A percentile compares a stretch with the other conserved stretches of the same genome.
Conservation (phyloP, 2,113 vertebrate species). For the Periophthalmus modestus region DNA sequence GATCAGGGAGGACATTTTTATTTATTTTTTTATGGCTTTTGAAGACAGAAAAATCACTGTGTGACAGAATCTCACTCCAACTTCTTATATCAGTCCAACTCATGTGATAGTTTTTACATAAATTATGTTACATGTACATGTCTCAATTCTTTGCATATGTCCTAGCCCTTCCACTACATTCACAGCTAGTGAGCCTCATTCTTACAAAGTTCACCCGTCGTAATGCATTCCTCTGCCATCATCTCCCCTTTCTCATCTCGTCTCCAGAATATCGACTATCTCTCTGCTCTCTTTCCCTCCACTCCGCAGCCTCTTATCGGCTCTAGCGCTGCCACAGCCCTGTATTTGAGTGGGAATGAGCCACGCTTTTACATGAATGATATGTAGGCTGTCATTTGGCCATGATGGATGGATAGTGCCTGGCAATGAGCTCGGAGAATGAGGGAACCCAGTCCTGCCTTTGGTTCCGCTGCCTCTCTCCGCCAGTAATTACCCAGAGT, state of each 20-base stretch:
- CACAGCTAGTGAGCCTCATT: not conserved
- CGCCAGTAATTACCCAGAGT: slow-evolving; percentile 49
- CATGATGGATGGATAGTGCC: slow-evolving; percentile 49
- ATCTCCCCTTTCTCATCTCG: not conserved
- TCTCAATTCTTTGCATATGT: not conserved
- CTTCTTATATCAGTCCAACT: no score
- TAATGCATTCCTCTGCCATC: not conserved
- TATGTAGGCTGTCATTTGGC: slow-evolving; percentile 38
- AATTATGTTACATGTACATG: no score
- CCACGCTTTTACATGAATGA: slow-evolving; percentile 14
- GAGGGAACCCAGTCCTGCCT: slow-evolving; percentile 32
- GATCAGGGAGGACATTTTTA: no score
- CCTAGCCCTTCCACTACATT: not conserved
- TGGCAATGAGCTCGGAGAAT: slow-evolving; percentile 20
- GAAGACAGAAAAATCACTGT: no score
- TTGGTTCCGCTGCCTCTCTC: slow-evolving; percentile 33
- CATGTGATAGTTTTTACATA: no score
- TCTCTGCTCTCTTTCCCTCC: not conserved
- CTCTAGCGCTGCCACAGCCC: slow-evolving; percentile 10
- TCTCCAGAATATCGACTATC: not conserved
- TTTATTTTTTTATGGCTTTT: no score
- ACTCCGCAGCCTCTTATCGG: not conserved
- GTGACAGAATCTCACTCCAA: no score
- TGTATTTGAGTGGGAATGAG: slow-evolving; percentile 22
- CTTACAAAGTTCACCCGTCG: not conserved